Evolutionary conservation across 2,113 vertebrate species (phyloP), one percentile per base, ranked within the genome.

Genomic region (Sinocyclocheilus anophthalmus): DNA sequence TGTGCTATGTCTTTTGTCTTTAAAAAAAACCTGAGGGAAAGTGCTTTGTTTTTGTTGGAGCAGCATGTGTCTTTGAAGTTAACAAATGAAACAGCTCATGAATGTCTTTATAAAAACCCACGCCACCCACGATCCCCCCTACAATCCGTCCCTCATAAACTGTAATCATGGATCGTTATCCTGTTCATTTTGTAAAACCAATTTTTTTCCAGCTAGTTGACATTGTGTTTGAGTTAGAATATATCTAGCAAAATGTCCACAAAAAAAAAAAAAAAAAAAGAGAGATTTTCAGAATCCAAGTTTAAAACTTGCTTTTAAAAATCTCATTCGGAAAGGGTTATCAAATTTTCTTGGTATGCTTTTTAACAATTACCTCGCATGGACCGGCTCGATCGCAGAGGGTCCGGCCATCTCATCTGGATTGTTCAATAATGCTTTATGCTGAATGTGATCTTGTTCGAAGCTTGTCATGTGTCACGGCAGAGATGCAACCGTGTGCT

Each of bases 21-120:
- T 13, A 48, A 48, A 8, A 30, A 16, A 42, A 33, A 37, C 14
- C 13, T 57, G 57, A 22, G 57, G 57, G 57, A 22, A 59, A 59
- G 20, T 69, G 30, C 16, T 61, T 55, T 48, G 30, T 79, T 67
- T 48, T 33, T 75, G n/a, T 59, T 76, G n/a, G 45, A 59, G 75
- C 73, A 63, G 70, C 18, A 76, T 77, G 75, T 18, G n/a, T 14
- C 24, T 78, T 55, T 78, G 18, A 57, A 61, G 77, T 80, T 72
- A n/a, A 69, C 26, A 59, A 69, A 89, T 77, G 33, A 92, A 88
- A 88, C 91, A 90, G 91, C 92, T 63, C 85, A 94, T 88, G 92
- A 93, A 93, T 94, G 93, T 94, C 90, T 89, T 87, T 87, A 73
- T 70, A 1, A 57, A 79, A 42, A 72, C 30, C 69, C 30, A 22